A percentile compares a stretch with the other conserved stretches of the same genome.
Evolutionary conservation across 1,140 invertebrate genomes (phyloP).

Genomic region (Mesaphorura yosii): DNA sequence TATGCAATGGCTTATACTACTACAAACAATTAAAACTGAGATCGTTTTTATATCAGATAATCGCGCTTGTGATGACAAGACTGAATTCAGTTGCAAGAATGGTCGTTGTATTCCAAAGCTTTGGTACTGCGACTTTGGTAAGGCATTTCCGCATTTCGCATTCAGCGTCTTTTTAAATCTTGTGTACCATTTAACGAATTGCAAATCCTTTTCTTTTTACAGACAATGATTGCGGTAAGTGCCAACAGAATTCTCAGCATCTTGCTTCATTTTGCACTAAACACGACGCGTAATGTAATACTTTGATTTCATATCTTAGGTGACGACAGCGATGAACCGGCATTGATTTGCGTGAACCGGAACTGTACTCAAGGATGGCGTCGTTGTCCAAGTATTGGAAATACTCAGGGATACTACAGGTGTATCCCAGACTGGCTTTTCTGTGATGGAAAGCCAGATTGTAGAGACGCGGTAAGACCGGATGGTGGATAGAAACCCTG

Average conservation of each 20-base stretch:
- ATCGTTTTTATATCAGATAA: constrained; percentile 46
- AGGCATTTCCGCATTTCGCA: neutral
- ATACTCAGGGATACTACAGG: constrained; percentile 65
- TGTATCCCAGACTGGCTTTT: constrained; percentile 92
- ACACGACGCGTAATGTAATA: neutral
- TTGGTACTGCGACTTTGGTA: constrained; percentile 5
- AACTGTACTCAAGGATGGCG: constrained; percentile 88
- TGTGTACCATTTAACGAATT: neutral
- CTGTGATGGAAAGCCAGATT: constrained; percentile 79
- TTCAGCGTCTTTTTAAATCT: neutral
- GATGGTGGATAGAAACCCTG: too few relatives aligned
- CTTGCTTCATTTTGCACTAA: neutral
- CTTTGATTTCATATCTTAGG: constrained; percentile 39
- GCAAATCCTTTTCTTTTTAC: too few relatives aligned
- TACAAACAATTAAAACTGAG: too few relatives aligned
- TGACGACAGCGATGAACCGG: constrained; percentile 86
- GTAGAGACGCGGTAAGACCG: too few relatives aligned
- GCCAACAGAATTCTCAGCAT: too few relatives aligned
- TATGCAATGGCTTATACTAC: too few relatives aligned
- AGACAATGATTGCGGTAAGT: neutral
- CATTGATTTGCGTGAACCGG: constrained; percentile 70
- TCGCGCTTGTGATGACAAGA: constrained; percentile 63
- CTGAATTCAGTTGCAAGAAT: constrained; percentile 77
- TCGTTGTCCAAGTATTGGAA: constrained; percentile 62
- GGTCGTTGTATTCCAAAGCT: constrained; percentile 84